phyloP scores from a whole-genome alignment of 2,797 vertebrate genomes.

The Peromyscus melanophrys region DNA sequence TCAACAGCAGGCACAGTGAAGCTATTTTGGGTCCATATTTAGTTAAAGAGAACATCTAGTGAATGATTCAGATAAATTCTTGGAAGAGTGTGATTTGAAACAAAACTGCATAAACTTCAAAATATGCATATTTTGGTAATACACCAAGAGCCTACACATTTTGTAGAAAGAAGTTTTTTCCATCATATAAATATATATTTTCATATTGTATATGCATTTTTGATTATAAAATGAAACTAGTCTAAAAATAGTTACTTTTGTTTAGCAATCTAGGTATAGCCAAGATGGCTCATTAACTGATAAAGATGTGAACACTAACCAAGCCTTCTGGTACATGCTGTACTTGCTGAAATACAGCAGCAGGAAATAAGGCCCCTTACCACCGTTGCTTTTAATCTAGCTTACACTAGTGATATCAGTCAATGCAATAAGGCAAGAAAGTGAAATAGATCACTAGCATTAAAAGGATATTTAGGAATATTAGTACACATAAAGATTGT shows the following conservation, averaged over 20 bases:
- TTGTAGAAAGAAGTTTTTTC: neutral
- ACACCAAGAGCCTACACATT: neutral
- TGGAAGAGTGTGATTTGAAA: slow-evolving; percentile 62
- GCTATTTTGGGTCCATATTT: slow-evolving; percentile 45
- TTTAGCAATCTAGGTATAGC: neutral
- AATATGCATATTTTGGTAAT: neutral
- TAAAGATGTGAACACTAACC: neutral
- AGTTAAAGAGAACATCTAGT: slow-evolving; percentile 17
- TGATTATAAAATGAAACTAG: slow-evolving; percentile 30
- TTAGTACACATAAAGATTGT: neutral
- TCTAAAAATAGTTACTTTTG: neutral
- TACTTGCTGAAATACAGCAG: slow-evolving; percentile 2
- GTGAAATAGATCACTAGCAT: neutral
- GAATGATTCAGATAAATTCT: slow-evolving; percentile 60
- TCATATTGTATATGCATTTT: slow-evolving; percentile 2
- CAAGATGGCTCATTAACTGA: neutral
- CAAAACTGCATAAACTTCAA: slow-evolving; percentile 36
- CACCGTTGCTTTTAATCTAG: neutral
- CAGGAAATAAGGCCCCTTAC: neutral
- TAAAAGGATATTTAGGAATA: neutral
- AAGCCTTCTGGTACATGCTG: neutral
- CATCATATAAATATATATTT: neutral
- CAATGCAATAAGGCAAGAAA: slow-evolving; percentile 13
- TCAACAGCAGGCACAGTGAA: slow-evolving; percentile 23
- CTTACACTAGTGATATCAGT: neutral